Conservation (phyloP, 2,797 vertebrate genomes). For the Lutra lutra region DNA sequence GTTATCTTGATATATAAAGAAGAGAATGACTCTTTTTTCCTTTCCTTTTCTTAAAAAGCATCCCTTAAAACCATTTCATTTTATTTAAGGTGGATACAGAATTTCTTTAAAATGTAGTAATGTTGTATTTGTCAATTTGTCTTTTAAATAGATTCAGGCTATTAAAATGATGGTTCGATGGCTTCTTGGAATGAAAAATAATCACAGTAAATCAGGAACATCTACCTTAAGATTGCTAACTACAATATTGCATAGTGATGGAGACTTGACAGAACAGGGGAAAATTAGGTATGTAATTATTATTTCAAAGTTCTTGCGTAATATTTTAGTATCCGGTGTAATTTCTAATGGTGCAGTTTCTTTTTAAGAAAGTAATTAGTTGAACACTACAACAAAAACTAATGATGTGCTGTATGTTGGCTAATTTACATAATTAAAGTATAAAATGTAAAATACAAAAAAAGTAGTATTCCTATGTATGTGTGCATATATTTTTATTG, state of each 20-base stretch:
- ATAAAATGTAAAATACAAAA: not conserved
- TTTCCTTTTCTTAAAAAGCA: not conserved
- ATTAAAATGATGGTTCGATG: conserved; percentile 99
- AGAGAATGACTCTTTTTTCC: not conserved
- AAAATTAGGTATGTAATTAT: conserved; percentile 93
- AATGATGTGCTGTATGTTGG: not conserved
- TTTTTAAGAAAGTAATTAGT: not conserved
- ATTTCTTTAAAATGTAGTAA: conserved; percentile 39
- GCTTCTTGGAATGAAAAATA: conserved; percentile 99
- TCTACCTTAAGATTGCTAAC: conserved; percentile 97
- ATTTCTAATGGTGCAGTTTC: not conserved
- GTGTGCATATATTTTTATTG: not conserved
- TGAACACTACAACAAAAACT: not conserved
- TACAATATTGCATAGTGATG: conserved; percentile 97
- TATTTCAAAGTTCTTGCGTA: not conserved
- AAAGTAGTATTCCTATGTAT: not conserved
- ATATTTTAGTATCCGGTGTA: not conserved
- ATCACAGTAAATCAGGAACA: conserved; percentile 98
- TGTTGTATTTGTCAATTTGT: conserved; percentile 51
- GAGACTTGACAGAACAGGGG: conserved; percentile 97
- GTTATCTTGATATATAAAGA: not conserved
- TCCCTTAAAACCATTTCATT: not conserved
- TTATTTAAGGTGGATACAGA: conserved; percentile 39
- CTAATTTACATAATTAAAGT: not conserved
- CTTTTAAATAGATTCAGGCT: conserved; percentile 93